These are phyloP conservation scores for Dendroctonus ponderosae DNA, from an alignment of 1,140 invertebrate species.

Conservation along the genomic window DNA sequence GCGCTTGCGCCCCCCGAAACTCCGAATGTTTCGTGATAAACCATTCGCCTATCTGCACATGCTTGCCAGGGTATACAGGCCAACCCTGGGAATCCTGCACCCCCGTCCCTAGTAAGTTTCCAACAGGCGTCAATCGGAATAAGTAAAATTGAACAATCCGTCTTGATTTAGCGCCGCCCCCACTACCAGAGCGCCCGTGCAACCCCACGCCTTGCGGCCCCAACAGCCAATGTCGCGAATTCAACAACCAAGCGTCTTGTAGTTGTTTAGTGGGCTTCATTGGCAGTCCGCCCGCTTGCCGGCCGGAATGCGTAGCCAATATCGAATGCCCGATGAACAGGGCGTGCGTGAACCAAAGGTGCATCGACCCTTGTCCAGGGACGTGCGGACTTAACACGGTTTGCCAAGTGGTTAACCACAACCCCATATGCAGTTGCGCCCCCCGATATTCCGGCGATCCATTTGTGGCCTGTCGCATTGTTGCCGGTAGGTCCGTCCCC, in stretches of 20 bases:
- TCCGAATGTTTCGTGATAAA: conserved; percentile 69
- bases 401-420: conserved; percentile 68
- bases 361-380: conserved; percentile 67
- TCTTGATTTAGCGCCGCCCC: conserved; percentile 21
- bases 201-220: conserved; percentile 74
- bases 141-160: background rate
- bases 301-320: conserved; percentile 68
- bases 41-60: conserved; percentile 72
- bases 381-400: conserved; percentile 65
- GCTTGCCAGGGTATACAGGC: conserved; percentile 63
- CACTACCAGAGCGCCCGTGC: conserved; percentile 58
- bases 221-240: conserved; percentile 71
- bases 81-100: conserved; percentile 67
- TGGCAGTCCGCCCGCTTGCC: conserved; percentile 68
- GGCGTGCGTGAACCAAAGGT: conserved; percentile 66
- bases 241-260: conserved; percentile 71
- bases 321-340: conserved; percentile 62
- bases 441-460: conserved; percentile 66
- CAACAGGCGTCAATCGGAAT: background rate
- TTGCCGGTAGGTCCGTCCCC: conserved; percentile 38
- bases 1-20: conserved; percentile 68
- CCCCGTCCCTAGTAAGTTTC: conserved; percentile 38
- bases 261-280: conserved; percentile 69
- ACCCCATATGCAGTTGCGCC: conserved; percentile 67
- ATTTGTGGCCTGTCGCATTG: conserved; percentile 57